These are phyloP conservation scores for Euura saliciscinereae DNA, from an alignment of 1,140 invertebrate genomes.

Conservation along the genomic window DNA sequence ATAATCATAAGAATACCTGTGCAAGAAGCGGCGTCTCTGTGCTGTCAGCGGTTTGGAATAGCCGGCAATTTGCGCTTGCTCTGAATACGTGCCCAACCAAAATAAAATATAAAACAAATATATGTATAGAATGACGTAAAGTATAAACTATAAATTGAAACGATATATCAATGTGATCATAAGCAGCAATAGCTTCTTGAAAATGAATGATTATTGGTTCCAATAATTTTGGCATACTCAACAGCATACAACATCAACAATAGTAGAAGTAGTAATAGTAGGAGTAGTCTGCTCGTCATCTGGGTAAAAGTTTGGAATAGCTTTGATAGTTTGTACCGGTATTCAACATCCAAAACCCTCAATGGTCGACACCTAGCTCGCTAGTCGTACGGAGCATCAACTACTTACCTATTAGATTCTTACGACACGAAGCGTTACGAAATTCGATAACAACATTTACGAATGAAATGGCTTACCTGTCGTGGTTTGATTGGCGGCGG, in stretches of 20 bases:
- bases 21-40: conserved; percentile 60
- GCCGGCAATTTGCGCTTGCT: conserved; percentile 59
- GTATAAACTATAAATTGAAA: conserved; percentile 5
- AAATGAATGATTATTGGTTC: not conserved
- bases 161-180: not conserved
- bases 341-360: not conserved
- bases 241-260: not conserved
- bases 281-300: not conserved
- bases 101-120: conserved; percentile 55
- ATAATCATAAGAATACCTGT: conserved; percentile 52
- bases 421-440: not conserved
- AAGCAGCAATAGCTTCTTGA: conserved; percentile 1
- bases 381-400: not conserved
- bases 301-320: not conserved
- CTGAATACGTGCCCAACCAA: conserved; percentile 59
- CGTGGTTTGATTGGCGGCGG: conserved; percentile 73
- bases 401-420: not conserved
- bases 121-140: conserved; percentile 34
- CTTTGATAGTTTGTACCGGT: not conserved
- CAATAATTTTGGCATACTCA: not conserved
- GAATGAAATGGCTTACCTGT: conserved; percentile 64
- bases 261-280: not conserved
- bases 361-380: not conserved
- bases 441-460: conserved; percentile 49
- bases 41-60: conserved; percentile 60